A percentile compares a stretch with the other conserved stretches of the same genome.
Conservation (phyloP, 1,140 invertebrate species). For the Pseudoatta argentina region DNA sequence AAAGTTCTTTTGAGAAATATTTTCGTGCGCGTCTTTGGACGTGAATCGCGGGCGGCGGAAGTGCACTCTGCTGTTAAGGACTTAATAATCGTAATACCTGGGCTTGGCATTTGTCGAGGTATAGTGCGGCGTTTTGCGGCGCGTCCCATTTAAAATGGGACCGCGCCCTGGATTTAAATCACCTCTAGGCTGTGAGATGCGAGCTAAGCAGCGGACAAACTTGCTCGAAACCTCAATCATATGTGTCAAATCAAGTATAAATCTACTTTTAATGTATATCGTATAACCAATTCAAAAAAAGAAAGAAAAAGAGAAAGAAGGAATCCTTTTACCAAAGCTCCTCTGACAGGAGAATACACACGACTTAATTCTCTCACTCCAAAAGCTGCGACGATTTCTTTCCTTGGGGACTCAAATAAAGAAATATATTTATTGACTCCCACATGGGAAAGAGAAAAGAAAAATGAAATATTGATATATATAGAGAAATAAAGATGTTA, state of each 20-base stretch:
- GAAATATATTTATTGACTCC: slow-evolving; percentile 52
- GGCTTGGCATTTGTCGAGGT: slow-evolving; percentile 69
- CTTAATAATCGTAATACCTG: slow-evolving; percentile 46
- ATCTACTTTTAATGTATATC: slow-evolving; percentile 81
- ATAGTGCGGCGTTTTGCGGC: slow-evolving; percentile 41
- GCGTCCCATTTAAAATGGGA: slow-evolving; percentile 67
- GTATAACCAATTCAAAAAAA: slow-evolving; percentile 57
- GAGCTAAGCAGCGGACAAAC: slow-evolving; percentile 83
- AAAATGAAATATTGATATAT: slow-evolving; percentile 38
- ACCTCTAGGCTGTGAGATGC: slow-evolving; percentile 85
- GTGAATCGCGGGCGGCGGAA: slow-evolving; percentile 30
- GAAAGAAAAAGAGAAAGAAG: background rate
- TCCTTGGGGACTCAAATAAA: slow-evolving; percentile 35
- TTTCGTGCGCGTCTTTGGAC: background rate
- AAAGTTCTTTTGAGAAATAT: background rate
- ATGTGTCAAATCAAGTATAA: slow-evolving; percentile 84
- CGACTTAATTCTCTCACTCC: slow-evolving; percentile 42
- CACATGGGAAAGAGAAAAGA: slow-evolving; percentile 25
- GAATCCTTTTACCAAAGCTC: slow-evolving; percentile 53
- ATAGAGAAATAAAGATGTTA: slow-evolving; percentile 58
- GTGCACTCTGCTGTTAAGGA: slow-evolving; percentile 11
- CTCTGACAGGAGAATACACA: slow-evolving; percentile 41
- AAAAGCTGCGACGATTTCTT: slow-evolving; percentile 42
- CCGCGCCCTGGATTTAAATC: slow-evolving; percentile 78
- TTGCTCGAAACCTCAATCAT: slow-evolving; percentile 85